These are phyloP conservation scores for Spilosoma lubricipeda DNA, from an alignment of 2,888 invertebrate species.

Conservation along the genomic window DNA sequence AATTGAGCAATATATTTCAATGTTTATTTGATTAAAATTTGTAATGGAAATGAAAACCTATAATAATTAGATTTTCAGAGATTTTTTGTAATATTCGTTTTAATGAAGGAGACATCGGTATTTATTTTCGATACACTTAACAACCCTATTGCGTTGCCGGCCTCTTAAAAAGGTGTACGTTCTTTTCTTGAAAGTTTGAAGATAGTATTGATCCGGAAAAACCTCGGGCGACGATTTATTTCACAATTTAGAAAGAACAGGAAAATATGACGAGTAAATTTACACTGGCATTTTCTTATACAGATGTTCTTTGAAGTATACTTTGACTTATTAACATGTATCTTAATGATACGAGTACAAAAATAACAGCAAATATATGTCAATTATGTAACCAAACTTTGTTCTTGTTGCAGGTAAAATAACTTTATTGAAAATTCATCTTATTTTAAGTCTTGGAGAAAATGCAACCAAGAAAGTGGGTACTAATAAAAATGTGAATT, in stretches of 20 bases:
- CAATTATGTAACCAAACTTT: not conserved
- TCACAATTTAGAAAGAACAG: not conserved
- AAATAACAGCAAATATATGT: not conserved
- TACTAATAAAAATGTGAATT: not conserved
- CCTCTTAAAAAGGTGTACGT: too few relatives aligned
- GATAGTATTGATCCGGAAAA: too few relatives aligned
- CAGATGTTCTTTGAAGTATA: not conserved
- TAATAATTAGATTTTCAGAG: too few relatives aligned
- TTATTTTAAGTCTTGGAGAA: not conserved
- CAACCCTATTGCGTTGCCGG: too few relatives aligned
- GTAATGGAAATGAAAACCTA: too few relatives aligned
- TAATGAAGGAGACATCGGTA: too few relatives aligned
- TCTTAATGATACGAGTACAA: not conserved
- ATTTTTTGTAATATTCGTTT: too few relatives aligned
- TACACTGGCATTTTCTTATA: not conserved
- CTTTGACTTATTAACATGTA: not conserved
- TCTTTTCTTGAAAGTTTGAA: too few relatives aligned
- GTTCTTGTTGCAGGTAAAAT: conserved; percentile 12
- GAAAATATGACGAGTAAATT: not conserved
- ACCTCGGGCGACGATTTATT: too few relatives aligned
- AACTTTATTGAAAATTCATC: not conserved
- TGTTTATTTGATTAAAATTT: too few relatives aligned
- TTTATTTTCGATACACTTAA: too few relatives aligned
- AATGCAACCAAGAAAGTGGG: not conserved
- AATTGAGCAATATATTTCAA: too few relatives aligned